Percentiles rank a stretch among this genome's conserved stretches.
Evolutionary conservation across 1,140 invertebrate species (phyloP).

Genomic region (Bombus difficillimus): DNA sequence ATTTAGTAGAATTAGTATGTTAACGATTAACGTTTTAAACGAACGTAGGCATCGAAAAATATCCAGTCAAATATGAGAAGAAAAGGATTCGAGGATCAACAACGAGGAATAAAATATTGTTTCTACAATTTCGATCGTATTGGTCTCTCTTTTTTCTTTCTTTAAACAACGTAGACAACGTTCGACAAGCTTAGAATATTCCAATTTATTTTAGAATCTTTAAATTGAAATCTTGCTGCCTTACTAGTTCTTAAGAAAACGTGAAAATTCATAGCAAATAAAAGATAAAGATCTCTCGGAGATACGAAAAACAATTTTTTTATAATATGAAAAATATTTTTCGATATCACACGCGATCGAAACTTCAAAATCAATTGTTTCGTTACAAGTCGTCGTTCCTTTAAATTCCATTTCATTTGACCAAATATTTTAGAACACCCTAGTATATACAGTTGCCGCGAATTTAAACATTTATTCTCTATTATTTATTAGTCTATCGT

Average conservation of each 20-base stretch:
- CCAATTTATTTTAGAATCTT: not conserved
- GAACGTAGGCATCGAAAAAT: not conserved
- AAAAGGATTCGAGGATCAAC: not conserved
- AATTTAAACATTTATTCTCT: not conserved
- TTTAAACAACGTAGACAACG: too few relatives aligned
- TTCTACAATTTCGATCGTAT: not conserved
- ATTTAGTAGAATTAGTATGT: not conserved
- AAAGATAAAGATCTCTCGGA: not conserved
- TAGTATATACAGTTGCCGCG: not conserved
- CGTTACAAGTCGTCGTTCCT: not conserved
- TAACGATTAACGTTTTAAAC: not conserved
- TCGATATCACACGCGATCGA: not conserved
- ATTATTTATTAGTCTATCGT: not conserved
- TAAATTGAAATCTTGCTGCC: not conserved
- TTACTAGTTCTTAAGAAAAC: not conserved
- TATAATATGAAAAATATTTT: too few relatives aligned
- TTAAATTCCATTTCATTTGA: too few relatives aligned
- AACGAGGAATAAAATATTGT: not conserved
- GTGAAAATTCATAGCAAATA: not conserved
- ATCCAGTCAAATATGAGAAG: too few relatives aligned
- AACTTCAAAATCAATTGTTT: not conserved
- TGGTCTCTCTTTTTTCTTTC: not conserved
- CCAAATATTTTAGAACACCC: not conserved
- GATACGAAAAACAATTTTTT: not conserved
- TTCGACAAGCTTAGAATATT: not conserved